Percentiles rank a stretch among this genome's conserved stretches.
Conservation (phyloP, 2,888 invertebrate species). For the Mythimna loreyi region DNA sequence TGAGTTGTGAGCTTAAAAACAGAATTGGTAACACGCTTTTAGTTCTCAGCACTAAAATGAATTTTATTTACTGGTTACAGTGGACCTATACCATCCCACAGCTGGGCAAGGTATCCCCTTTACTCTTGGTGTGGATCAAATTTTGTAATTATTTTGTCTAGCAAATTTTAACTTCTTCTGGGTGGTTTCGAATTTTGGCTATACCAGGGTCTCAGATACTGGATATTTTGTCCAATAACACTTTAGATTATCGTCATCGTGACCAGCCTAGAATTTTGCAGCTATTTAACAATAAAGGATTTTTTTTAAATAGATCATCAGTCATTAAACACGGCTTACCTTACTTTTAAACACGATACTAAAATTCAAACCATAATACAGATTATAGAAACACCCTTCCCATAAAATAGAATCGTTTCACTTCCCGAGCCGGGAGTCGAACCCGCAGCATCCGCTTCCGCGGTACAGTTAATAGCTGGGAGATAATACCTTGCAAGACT, state of each 20-base stretch:
- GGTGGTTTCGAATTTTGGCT: neutral
- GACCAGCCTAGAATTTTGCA: neutral
- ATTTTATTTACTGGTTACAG: neutral
- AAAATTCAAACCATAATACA: neutral
- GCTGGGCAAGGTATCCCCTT: neutral
- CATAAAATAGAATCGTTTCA: conserved; percentile 39
- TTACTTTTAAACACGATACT: neutral
- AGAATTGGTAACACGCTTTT: neutral
- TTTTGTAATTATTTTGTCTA: neutral
- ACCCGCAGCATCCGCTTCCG: conserved; percentile 67
- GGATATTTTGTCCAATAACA: neutral
- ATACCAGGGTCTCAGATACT: neutral
- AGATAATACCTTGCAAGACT: conserved; percentile 47
- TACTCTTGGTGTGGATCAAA: neutral
- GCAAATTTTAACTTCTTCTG: neutral
- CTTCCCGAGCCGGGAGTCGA: conserved; percentile 45
- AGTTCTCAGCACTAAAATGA: neutral
- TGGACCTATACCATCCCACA: neutral
- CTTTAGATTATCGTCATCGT: neutral
- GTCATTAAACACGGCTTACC: neutral
- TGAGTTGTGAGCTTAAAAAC: neutral
- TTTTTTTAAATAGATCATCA: neutral
- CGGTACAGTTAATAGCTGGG: conserved; percentile 40
- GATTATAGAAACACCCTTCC: conserved; percentile 8
- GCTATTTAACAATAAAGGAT: neutral